These are phyloP conservation scores for Adoxophyes honmai DNA, from an alignment of 1,140 invertebrate genomes.

Conservation along the genomic window DNA sequence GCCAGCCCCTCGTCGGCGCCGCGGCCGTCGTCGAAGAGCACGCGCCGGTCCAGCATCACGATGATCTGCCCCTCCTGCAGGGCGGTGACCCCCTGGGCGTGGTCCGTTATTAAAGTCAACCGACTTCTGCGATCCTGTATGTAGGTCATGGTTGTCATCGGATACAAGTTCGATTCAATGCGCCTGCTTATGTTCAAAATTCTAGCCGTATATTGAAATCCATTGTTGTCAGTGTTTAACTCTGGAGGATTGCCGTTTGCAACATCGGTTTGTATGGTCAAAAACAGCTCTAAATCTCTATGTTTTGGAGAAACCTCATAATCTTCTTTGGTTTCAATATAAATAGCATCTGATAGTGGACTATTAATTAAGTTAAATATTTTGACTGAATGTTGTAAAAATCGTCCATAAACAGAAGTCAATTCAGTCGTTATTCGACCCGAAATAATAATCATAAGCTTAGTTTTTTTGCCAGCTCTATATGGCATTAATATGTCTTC, in stretches of 20 bases:
- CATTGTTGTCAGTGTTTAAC: constrained; percentile 93
- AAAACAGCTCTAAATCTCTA: constrained; percentile 88
- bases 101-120: constrained; percentile 87
- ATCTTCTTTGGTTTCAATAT: constrained; percentile 84
- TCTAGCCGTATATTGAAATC: constrained; percentile 80
- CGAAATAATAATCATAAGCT: constrained; percentile 83
- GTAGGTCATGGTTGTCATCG: constrained; percentile 89
- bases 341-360: constrained; percentile 80
- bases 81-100: constrained; percentile 89
- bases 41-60: constrained; percentile 91
- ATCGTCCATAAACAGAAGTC: constrained; percentile 82
- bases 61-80: constrained; percentile 91
- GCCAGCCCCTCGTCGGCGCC: constrained; percentile 94
- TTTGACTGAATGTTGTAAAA: constrained; percentile 82
- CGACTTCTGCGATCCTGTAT: constrained; percentile 87
- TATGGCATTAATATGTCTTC: constrained; percentile 45
- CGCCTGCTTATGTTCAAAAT: constrained; percentile 50
- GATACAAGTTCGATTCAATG: constrained; percentile 94
- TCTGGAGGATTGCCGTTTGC: constrained; percentile 82
- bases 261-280: constrained; percentile 88
- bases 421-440: constrained; percentile 85
- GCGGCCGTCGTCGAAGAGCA: constrained; percentile 90
- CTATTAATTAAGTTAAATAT: constrained; percentile 81
- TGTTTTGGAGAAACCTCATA: constrained; percentile 85
- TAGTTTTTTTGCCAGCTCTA: constrained; percentile 64